These are phyloP conservation scores for Gambelia wislizenii DNA, from an alignment of 2,797 vertebrate species.

Conservation along the genomic window DNA sequence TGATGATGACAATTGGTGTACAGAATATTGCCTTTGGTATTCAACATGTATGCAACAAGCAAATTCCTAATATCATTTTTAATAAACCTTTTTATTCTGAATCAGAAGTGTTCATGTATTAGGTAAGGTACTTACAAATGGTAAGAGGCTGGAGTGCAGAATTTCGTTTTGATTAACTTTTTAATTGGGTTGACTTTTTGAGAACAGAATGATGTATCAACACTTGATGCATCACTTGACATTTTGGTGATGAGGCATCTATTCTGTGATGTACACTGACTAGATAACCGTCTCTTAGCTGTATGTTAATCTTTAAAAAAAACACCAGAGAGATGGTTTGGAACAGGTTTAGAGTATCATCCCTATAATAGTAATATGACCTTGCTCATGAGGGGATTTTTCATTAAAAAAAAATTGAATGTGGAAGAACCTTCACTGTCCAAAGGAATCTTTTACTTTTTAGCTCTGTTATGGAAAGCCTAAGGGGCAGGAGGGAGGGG, in stretches of 20 bases:
- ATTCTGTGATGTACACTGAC: constrained; percentile 3
- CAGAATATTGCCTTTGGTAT: too few relatives aligned
- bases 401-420: not conserved
- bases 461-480: not conserved
- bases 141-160: constrained; percentile 37
- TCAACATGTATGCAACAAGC: not conserved
- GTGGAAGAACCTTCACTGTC: not conserved
- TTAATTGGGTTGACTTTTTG: constrained; percentile 50
- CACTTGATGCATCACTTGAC: constrained; percentile 24
- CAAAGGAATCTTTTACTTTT: not conserved
- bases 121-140: constrained; percentile 19
- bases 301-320: not conserved
- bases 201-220: not conserved
- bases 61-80: constrained; percentile 40
- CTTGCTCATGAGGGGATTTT: accelerated
- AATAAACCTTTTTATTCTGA: not conserved
- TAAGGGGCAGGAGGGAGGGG: not conserved
- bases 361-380: constrained; percentile 7
- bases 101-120: not conserved
- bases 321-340: constrained; percentile 30
- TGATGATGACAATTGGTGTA: not conserved
- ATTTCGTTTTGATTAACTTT: constrained; percentile 58
- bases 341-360: not conserved
- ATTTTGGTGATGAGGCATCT: constrained; percentile 30
- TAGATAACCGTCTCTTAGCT: constrained; percentile 26